Evolutionary conservation across 2,113 vertebrate genomes (phyloP).

Genomic region (Pteropus alecto): DNA sequence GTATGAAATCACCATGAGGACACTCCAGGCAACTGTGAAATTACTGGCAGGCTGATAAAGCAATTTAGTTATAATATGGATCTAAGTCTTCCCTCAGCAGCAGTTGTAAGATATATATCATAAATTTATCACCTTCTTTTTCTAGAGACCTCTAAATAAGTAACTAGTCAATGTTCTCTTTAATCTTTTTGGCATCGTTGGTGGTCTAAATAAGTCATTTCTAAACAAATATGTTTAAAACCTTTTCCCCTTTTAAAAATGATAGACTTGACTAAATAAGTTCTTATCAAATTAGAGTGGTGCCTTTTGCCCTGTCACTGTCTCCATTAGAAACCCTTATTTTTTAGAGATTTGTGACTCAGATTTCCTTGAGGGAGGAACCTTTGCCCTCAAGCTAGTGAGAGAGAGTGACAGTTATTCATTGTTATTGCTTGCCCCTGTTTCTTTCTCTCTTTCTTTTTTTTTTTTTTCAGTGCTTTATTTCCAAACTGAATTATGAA

Average conservation of each 20-base stretch:
- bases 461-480: background rate
- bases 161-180: slow-evolving; percentile 55
- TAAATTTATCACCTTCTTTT: slow-evolving; percentile 61
- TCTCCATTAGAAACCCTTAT: slow-evolving; percentile 11
- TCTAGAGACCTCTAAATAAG: slow-evolving; percentile 59
- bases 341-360: slow-evolving; percentile 42
- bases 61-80: slow-evolving; percentile 49
- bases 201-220: slow-evolving; percentile 70
- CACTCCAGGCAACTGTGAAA: slow-evolving; percentile 54
- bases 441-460: background rate
- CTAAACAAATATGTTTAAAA: slow-evolving; percentile 60
- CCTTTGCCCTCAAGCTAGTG: background rate
- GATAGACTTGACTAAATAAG: slow-evolving; percentile 44
- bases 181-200: slow-evolving; percentile 20
- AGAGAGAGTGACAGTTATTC: background rate
- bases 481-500: slow-evolving; percentile 29
- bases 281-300: slow-evolving; percentile 30
- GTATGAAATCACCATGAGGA: slow-evolving; percentile 57
- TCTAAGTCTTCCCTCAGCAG: slow-evolving; percentile 43
- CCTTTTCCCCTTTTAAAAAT: slow-evolving; percentile 55
- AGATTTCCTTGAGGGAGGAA: slow-evolving; percentile 47
- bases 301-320: slow-evolving; percentile 25
- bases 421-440: background rate
- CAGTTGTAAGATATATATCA: slow-evolving; percentile 51
- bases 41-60: slow-evolving; percentile 62